Base-by-base conservation (phyloP, 2,888 invertebrate species). In the Diabrotica balteata region DNA sequence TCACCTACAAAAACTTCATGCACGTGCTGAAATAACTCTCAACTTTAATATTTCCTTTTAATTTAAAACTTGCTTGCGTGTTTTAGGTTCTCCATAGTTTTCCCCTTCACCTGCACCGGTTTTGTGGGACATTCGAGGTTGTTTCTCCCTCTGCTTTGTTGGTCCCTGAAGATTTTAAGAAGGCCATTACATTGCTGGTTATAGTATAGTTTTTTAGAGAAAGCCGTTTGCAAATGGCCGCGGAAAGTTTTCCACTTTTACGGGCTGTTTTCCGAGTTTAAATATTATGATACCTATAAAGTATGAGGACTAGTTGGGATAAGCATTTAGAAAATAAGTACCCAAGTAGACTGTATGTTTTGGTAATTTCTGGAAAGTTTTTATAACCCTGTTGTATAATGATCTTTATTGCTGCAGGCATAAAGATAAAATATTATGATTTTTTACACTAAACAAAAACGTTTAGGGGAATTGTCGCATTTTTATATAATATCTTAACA, bases 141-240 rank as follows among this genome's bases (percentile, higher is more conserved):
- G 68, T 46, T 68, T 72, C 70, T 64, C 53, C 65, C 65, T 71
- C 68, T 59, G 66, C 57, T 58, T 69, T 66, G 66, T 71, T 62
- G 60, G 59, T 70, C 66, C 66, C 67, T 46, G 51, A 68, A 70
- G 70, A 69, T 70, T 32, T 32, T 32, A 32, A 32, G 32, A 32
- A 32, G 32, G 32, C 32, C 32, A 32, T 32, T 32, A 32, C 32
- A 32, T 32, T 32, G 32, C 32, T 32, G 32, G 32, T 32, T 32
- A 32, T 32, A 53, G 32, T 54, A 54, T 63, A 62, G 47, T 47
- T 62, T 62, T 54, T 63, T 46, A 22, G 8, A n/a, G 45, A 47
- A 42, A 44, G 22, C 52, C 10, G 45, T 17, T 52, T 46, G 49
- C 8, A 63, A 63, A 61, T 53, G 61, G 44, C n/a, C 45, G n/a